These are phyloP conservation scores for Vanessa atalanta DNA, from an alignment of 1,140 invertebrate species.

Conservation along the genomic window DNA sequence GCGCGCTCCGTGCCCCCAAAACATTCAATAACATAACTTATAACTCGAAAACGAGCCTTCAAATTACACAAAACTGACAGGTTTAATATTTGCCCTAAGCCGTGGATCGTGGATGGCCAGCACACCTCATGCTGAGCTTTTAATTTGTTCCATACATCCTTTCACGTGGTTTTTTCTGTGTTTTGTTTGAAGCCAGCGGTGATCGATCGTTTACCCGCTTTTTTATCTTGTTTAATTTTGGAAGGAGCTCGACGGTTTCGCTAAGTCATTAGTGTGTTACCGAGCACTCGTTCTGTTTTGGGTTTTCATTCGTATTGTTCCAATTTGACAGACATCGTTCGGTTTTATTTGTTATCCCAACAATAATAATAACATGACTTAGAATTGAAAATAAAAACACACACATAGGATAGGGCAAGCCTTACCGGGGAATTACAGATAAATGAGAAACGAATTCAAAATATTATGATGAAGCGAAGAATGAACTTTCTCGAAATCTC, in stretches of 20 bases:
- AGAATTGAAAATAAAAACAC: neutral
- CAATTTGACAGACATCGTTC: conserved; percentile 44
- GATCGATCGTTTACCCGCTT: conserved; percentile 74
- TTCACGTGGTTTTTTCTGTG: conserved; percentile 71
- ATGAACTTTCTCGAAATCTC: conserved; percentile 44
- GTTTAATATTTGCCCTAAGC: conserved; percentile 77
- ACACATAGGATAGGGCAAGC: neutral
- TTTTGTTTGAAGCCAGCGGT: conserved; percentile 69
- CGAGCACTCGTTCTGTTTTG: conserved; percentile 43
- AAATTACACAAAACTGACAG: conserved; percentile 79
- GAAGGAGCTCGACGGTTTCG: conserved; percentile 68
- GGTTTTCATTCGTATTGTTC: conserved; percentile 55
- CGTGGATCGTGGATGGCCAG: conserved; percentile 45
- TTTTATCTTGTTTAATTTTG: conserved; percentile 77
- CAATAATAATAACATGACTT: neutral
- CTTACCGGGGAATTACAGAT: neutral
- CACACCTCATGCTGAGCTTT: conserved; percentile 76
- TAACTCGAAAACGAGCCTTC: conserved; percentile 72
- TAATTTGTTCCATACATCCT: conserved; percentile 79
- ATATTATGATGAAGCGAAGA: too few relatives aligned
- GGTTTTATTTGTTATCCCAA: conserved; percentile 46
- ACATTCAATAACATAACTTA: conserved; percentile 77
- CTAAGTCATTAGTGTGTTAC: conserved; percentile 71
- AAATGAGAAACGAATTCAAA: too few relatives aligned
- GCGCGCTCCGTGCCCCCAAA: conserved; percentile 43